phyloP scores from a whole-genome alignment of 2,797 vertebrate species.

The Macropodus opercularis region DNA sequence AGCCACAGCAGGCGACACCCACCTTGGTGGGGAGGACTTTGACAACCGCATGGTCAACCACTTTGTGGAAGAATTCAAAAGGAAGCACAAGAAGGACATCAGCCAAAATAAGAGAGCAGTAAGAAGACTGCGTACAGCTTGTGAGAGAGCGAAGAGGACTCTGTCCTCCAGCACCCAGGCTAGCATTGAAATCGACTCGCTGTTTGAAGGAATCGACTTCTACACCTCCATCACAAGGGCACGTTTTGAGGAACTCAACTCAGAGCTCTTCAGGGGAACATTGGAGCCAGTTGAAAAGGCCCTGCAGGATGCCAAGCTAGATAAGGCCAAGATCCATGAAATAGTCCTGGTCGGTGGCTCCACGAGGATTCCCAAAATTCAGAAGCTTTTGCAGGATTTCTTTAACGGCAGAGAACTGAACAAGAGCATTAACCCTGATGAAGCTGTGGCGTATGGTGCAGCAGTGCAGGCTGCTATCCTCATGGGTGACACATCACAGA shows the following conservation, averaged over 20 bases:
- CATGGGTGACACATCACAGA: conserved; percentile 93
- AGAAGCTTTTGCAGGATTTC: conserved; percentile 92
- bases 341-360: conserved; percentile 92
- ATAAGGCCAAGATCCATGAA: conserved; percentile 90
- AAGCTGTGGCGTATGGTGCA: conserved; percentile 91
- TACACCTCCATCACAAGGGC: conserved; percentile 94
- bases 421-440: conserved; percentile 94
- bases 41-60: conserved; percentile 93
- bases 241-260: conserved; percentile 92
- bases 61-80: conserved; percentile 93
- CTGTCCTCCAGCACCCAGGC: conserved; percentile 91
- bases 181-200: conserved; percentile 90
- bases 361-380: conserved; percentile 93
- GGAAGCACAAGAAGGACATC: conserved; percentile 92
- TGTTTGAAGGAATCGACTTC: conserved; percentile 92
- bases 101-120: conserved; percentile 90
- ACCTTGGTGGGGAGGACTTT: conserved; percentile 93
- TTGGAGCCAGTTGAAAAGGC: conserved; percentile 92
- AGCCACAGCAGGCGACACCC: conserved; percentile 92
- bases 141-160: conserved; percentile 91
- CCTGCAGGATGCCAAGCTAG: conserved; percentile 89
- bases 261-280: conserved; percentile 91
- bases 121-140: conserved; percentile 90
- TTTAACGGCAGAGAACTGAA: conserved; percentile 93
- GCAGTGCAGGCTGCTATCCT: conserved; percentile 93